A percentile compares a stretch with the other conserved stretches of the same genome.
These are phyloP conservation scores for Indicator maculatus DNA, from an alignment of 2,113 vertebrate genomes.

Conservation along the genomic window DNA sequence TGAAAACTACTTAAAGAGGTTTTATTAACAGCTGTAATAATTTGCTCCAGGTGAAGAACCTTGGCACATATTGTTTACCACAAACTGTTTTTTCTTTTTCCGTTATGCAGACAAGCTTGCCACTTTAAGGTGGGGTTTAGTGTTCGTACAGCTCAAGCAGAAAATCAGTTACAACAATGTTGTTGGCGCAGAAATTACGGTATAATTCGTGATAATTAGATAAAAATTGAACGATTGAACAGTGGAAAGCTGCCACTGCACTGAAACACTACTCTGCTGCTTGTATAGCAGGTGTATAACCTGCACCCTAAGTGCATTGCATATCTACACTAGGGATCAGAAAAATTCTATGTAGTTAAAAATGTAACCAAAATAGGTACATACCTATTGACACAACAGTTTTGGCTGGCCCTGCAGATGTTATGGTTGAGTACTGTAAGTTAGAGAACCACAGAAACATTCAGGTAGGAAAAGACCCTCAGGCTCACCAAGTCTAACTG, in stretches of 20 bases:
- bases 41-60: slow-evolving; percentile 34
- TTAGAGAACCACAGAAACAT: too few species aligned
- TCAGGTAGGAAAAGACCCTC: too few species aligned
- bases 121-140: slow-evolving; percentile 28
- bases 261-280: neutral
- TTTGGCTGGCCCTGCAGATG: neutral
- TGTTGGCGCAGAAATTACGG: slow-evolving; percentile 30
- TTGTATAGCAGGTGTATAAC: neutral
- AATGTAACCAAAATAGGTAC: neutral
- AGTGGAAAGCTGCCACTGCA: neutral
- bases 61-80: slow-evolving; percentile 9
- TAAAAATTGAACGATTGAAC: slow-evolving; percentile 38
- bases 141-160: slow-evolving; percentile 45
- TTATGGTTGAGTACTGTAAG: neutral
- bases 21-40: slow-evolving; percentile 55
- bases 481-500: too few species aligned
- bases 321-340: neutral
- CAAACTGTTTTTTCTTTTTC: neutral
- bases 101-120: neutral
- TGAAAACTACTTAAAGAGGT: slow-evolving; percentile 14
- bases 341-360: neutral
- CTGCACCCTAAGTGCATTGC: neutral
- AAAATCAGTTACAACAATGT: slow-evolving; percentile 46
- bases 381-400: neutral
- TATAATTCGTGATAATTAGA: slow-evolving; percentile 47